phyloP scores from a whole-genome alignment of 2,797 vertebrate genomes.

The Merluccius polli region DNA sequence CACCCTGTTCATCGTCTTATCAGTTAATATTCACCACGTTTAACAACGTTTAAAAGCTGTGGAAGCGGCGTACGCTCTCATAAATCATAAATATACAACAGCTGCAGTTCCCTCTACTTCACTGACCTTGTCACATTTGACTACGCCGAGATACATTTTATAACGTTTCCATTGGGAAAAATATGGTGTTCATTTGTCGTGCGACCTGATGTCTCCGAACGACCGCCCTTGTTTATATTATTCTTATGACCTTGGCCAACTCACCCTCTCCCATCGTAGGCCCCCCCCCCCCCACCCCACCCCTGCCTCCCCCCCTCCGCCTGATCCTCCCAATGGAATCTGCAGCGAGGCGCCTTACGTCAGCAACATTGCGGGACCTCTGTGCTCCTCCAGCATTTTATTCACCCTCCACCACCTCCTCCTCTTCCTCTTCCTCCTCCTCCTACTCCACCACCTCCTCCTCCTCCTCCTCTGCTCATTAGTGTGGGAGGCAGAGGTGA shows the following conservation, averaged over 20 bases:
- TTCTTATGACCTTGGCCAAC: slow-evolving; percentile 69
- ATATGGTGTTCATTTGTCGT: slow-evolving; percentile 41
- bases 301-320: slow-evolving; percentile 29
- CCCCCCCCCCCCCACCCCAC: slow-evolving; percentile 31
- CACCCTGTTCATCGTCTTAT: neutral
- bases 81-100: slow-evolving; percentile 13
- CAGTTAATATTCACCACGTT: neutral
- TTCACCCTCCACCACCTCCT: slow-evolving; percentile 41
- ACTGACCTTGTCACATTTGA: neutral
- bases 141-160: slow-evolving; percentile 7
- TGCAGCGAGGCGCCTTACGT: slow-evolving; percentile 61
- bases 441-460: slow-evolving; percentile 35
- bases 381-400: slow-evolving; percentile 61
- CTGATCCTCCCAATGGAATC: slow-evolving; percentile 60
- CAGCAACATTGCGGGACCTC: slow-evolving; percentile 70
- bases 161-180: neutral
- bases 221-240: slow-evolving; percentile 58
- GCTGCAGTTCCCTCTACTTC: slow-evolving; percentile 1
- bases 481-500: slow-evolving; percentile 68
- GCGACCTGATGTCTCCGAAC: slow-evolving; percentile 37
- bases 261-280: slow-evolving; percentile 57
- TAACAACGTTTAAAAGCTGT: neutral
- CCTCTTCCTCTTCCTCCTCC: slow-evolving; percentile 49
- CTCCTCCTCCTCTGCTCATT: slow-evolving; percentile 65
- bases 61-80: slow-evolving; percentile 16